phyloP scores from a whole-genome alignment of 2,888 invertebrate genomes.

The Diadegma fenestrale region DNA sequence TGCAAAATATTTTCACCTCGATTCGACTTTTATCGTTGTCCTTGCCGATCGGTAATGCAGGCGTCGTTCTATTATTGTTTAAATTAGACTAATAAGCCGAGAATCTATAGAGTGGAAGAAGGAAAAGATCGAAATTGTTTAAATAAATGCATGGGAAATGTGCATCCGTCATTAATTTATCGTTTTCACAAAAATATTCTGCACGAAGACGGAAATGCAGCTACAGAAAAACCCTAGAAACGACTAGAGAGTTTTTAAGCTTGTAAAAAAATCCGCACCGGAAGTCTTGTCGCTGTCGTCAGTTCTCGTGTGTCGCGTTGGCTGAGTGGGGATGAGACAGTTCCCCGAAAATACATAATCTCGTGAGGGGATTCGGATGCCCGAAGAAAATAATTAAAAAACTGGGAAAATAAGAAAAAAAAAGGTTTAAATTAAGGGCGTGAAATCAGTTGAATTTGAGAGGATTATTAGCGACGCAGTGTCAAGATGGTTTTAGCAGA shows the following conservation, averaged over 20 bases:
- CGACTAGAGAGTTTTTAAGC: neutral
- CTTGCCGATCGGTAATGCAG: neutral
- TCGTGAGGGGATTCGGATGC: constrained; percentile 6
- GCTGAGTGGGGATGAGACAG: constrained; percentile 65
- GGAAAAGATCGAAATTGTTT: neutral
- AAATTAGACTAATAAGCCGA: neutral
- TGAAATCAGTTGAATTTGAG: constrained; percentile 3
- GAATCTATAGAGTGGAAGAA: neutral
- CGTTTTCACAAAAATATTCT: neutral
- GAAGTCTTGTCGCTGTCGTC: constrained; percentile 50
- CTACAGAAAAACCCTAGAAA: neutral
- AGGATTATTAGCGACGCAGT: constrained; percentile 15
- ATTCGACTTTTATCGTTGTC: neutral
- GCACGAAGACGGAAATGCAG: neutral
- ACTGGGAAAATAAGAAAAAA: neutral
- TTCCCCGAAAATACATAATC: constrained; percentile 42
- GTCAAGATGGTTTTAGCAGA: constrained; percentile 99
- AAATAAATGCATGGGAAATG: too few species aligned
- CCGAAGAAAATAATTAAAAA: neutral
- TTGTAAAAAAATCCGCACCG: constrained; percentile 31
- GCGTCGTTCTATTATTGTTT: neutral
- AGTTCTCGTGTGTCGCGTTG: constrained; percentile 65
- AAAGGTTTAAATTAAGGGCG: neutral
- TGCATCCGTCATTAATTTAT: neutral
- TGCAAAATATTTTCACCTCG: neutral